These are phyloP conservation scores for Pseudomugil gertrudae DNA, from an alignment of 2,797 vertebrate species.

Conservation along the genomic window DNA sequence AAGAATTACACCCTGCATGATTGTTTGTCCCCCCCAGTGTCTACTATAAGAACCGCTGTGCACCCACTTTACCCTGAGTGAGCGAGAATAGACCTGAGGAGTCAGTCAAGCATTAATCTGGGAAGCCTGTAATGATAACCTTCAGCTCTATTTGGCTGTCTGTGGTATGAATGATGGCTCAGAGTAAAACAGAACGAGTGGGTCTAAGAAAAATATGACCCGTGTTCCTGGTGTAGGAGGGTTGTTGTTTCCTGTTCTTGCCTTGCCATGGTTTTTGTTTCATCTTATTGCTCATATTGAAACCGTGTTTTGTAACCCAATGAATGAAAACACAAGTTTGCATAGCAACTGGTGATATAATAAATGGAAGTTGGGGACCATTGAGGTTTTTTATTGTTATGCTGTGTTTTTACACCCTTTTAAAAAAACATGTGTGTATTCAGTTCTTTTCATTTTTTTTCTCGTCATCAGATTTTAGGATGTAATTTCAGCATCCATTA, in stretches of 20 bases:
- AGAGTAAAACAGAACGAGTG: constrained; percentile 46
- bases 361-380: background rate
- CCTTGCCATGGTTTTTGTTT: constrained; percentile 16
- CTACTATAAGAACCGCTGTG: constrained; percentile 52
- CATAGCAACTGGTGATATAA: background rate
- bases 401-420: background rate
- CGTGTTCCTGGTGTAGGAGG: constrained; percentile 31
- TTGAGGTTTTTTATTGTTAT: background rate
- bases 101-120: constrained; percentile 58
- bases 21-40: constrained; percentile 70
- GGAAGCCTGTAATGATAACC: constrained; percentile 76
- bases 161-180: constrained; percentile 58
- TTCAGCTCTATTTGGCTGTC: constrained; percentile 57
- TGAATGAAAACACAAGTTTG: background rate
- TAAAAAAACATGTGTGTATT: background rate
- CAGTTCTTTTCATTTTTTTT: background rate
- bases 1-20: constrained; percentile 68
- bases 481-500: background rate
- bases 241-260: constrained; percentile 42
- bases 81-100: constrained; percentile 71
- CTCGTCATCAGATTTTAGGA: background rate
- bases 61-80: constrained; percentile 49
- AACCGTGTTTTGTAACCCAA: constrained; percentile 1
- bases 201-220: constrained; percentile 43
- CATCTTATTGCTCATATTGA: constrained; percentile 6